Percentiles rank a stretch among this genome's conserved stretches.
Conservation (phyloP, 2,113 vertebrate genomes). For the Puffinus mauretanicus region DNA sequence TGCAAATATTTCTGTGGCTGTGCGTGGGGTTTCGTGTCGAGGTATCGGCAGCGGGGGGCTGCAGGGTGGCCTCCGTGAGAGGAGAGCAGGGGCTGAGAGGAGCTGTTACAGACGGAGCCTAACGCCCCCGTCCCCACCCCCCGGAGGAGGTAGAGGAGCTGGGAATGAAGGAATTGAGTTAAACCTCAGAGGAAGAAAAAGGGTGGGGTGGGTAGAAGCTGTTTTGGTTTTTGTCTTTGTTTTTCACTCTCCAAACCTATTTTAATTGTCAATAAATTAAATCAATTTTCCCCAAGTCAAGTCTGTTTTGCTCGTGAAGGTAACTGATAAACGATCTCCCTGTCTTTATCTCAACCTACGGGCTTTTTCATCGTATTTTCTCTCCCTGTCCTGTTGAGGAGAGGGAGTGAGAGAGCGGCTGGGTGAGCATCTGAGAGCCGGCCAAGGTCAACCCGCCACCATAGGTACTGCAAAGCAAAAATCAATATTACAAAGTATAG, state of each 20-base stretch:
- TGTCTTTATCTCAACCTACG: neutral
- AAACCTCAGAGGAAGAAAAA: neutral
- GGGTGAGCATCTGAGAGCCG: neutral
- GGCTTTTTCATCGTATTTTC: neutral
- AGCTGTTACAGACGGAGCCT: neutral
- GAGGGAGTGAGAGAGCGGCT: neutral
- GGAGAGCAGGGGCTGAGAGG: neutral
- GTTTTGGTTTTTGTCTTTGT: neutral
- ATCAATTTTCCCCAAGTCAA: neutral
- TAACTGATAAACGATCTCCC: neutral
- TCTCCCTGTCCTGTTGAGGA: neutral
- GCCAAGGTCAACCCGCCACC: neutral
- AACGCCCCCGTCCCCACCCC: rapidly evolving
- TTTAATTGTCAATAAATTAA: neutral
- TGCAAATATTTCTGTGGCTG: neutral
- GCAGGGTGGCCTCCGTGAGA: neutral
- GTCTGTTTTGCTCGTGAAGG: neutral
- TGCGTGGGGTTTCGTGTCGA: rapidly evolving
- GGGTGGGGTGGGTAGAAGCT: neutral
- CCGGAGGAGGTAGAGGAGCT: neutral
- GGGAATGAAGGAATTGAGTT: neutral
- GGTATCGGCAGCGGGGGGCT: neutral
- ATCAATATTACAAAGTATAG: neutral
- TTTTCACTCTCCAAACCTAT: neutral
- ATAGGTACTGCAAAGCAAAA: neutral